These are phyloP conservation scores for Lacanobia oleracea DNA, from an alignment of 2,888 invertebrate species.

Conservation along the genomic window DNA sequence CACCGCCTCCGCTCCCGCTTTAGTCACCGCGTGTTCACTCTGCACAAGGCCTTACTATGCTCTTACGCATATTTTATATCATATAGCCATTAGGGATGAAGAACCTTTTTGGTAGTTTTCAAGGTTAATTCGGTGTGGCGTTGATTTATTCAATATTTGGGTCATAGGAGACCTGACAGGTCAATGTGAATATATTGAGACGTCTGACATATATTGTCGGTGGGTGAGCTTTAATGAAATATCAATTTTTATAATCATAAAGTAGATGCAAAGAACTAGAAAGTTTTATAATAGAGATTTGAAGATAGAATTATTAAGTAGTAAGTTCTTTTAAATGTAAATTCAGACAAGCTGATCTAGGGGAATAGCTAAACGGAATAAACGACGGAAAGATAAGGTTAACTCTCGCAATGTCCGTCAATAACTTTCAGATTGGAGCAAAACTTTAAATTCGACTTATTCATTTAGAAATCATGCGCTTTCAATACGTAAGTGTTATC, in stretches of 20 bases:
- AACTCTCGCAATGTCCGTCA: conserved; percentile 20
- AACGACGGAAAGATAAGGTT: conserved; percentile 19
- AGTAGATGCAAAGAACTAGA: neutral
- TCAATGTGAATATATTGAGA: neutral
- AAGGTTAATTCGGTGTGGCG: conserved; percentile 31
- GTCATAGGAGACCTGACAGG: neutral
- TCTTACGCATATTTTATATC: conserved; percentile 57
- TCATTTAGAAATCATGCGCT: neutral
- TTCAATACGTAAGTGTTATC: neutral
- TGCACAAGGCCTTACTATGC: conserved; percentile 27
- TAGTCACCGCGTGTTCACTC: neutral
- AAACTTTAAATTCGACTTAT: neutral
- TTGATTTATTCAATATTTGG: conserved; percentile 39
- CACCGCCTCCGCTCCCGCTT: neutral
- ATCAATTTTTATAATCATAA: neutral
- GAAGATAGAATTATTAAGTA: too few relatives aligned
- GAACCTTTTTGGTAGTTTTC: conserved; percentile 51
- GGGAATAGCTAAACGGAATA: neutral
- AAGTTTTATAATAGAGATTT: neutral
- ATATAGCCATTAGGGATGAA: conserved; percentile 38
- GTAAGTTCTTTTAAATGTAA: conserved; percentile 4
- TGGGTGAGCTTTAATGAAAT: neutral
- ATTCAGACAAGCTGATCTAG: conserved; percentile 8
- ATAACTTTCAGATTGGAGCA: conserved; percentile 18
- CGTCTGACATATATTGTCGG: neutral